A percentile compares a stretch with the other conserved stretches of the same genome.
phyloP scores from a whole-genome alignment of 2,113 vertebrate species.

The Circaetus gallicus region DNA sequence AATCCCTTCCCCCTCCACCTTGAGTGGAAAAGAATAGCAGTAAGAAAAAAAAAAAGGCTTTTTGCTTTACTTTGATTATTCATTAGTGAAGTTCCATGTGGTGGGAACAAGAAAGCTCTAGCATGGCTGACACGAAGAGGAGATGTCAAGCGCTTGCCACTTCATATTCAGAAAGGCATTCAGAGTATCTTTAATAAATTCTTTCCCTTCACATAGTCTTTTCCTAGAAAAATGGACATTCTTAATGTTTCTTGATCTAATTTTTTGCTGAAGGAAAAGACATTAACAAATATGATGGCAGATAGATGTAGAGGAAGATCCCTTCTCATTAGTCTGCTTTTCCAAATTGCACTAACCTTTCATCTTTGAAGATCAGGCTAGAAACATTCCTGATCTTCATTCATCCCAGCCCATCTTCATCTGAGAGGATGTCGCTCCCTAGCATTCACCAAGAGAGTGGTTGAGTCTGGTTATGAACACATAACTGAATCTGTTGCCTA shows the following conservation, averaged over 20 bases:
- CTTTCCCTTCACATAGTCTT: neutral
- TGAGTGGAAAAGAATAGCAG: neutral
- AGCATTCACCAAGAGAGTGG: neutral
- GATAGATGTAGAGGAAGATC: neutral
- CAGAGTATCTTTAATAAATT: neutral
- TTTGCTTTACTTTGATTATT: neutral
- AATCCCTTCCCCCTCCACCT: neutral
- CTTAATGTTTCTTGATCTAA: neutral
- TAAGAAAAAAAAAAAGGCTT: neutral
- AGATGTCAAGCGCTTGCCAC: neutral
- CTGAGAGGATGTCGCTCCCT: neutral
- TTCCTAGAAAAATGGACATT: neutral
- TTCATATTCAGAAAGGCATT: neutral
- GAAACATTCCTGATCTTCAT: neutral
- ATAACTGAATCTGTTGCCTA: neutral
- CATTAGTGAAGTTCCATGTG: neutral
- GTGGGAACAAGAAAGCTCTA: neutral
- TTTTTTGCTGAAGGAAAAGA: neutral
- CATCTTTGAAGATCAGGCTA: neutral
- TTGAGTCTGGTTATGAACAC: neutral
- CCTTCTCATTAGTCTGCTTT: neutral
- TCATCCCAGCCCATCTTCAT: neutral
- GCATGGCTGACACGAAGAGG: neutral
- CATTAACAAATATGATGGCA: neutral
- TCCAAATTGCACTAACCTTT: neutral